Evolutionary conservation across 2,888 invertebrate genomes (phyloP).

Genomic region (Torymus tubicola): DNA sequence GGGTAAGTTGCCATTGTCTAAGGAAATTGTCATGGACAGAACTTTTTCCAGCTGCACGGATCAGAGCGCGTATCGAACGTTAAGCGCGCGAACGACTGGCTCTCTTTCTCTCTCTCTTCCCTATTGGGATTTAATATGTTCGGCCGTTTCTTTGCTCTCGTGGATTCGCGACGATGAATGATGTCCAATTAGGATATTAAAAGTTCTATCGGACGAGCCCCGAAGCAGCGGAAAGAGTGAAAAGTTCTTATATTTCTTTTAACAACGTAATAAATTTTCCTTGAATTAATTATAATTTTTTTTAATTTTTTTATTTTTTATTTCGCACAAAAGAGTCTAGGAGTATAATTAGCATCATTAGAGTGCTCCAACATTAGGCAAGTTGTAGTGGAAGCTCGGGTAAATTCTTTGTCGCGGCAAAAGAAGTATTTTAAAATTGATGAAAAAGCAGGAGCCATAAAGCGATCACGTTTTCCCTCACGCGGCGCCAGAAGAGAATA

Average conservation of each 20-base stretch:
- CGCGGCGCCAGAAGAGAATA: conserved; percentile 4
- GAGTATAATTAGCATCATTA: too few relatives aligned
- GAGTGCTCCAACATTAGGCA: background rate
- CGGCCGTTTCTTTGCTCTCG: conserved; percentile 42
- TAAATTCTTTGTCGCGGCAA: conserved; percentile 4
- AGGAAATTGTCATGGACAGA: conserved; percentile 48
- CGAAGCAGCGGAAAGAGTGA: background rate
- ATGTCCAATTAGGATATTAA: conserved; percentile 52
- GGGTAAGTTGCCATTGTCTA: conserved; percentile 48
- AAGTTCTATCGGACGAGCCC: conserved; percentile 26
- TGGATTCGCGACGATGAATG: conserved; percentile 41
- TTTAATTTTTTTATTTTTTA: too few relatives aligned
- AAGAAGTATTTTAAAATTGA: conserved; percentile 21
- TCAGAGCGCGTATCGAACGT: conserved; percentile 11
- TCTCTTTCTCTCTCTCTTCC: background rate
- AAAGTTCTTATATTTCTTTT: background rate
- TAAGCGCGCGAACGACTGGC: conserved; percentile 3
- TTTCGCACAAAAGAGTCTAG: too few relatives aligned
- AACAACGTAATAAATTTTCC: too few relatives aligned
- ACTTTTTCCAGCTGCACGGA: conserved; percentile 40
- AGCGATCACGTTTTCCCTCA: conserved; percentile 12
- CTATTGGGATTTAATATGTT: conserved; percentile 50
- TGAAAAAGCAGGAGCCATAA: conserved; percentile 33
- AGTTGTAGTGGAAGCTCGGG: background rate
- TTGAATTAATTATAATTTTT: too few relatives aligned